These are phyloP conservation scores for Nannoperca obscura DNA, from an alignment of 2,797 vertebrate species.

Conservation along the genomic window DNA sequence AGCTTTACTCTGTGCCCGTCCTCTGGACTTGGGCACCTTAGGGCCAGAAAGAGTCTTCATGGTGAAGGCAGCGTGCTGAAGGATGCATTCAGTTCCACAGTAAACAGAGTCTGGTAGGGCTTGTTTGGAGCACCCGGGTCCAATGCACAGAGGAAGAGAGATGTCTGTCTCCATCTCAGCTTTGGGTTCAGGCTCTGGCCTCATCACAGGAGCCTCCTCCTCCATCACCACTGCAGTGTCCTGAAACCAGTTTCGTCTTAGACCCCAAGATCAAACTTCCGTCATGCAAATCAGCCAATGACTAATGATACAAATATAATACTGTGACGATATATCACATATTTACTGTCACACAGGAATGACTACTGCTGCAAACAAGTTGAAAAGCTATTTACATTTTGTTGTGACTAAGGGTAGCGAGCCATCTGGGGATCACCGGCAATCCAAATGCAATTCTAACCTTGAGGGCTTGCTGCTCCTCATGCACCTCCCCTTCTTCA, in stretches of 20 bases:
- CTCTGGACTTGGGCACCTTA: constrained; percentile 86
- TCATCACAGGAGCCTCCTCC: constrained; percentile 26
- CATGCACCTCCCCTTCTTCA: constrained; percentile 74
- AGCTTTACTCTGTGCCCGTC: constrained; percentile 81
- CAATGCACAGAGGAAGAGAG: constrained; percentile 89
- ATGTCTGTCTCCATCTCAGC: constrained; percentile 74
- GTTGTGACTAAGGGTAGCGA: neutral
- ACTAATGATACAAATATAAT: neutral
- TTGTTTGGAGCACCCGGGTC: constrained; percentile 89
- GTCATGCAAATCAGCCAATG: constrained; percentile 5
- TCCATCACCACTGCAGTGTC: constrained; percentile 49
- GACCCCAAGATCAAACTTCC: constrained; percentile 29
- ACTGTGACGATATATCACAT: neutral
- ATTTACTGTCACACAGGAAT: neutral
- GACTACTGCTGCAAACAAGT: neutral
- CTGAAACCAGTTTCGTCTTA: constrained; percentile 75
- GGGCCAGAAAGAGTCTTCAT: constrained; percentile 91
- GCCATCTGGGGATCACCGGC: neutral
- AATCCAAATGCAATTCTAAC: constrained; percentile 78
- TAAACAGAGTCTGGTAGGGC: constrained; percentile 95
- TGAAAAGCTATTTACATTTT: neutral
- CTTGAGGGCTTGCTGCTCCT: constrained; percentile 86
- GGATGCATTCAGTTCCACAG: constrained; percentile 95
- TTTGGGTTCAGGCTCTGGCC: constrained; percentile 31
- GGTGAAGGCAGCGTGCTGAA: constrained; percentile 92